Base-by-base conservation (phyloP, 2,797 vertebrate species). In the Leptatherina wallacei region DNA sequence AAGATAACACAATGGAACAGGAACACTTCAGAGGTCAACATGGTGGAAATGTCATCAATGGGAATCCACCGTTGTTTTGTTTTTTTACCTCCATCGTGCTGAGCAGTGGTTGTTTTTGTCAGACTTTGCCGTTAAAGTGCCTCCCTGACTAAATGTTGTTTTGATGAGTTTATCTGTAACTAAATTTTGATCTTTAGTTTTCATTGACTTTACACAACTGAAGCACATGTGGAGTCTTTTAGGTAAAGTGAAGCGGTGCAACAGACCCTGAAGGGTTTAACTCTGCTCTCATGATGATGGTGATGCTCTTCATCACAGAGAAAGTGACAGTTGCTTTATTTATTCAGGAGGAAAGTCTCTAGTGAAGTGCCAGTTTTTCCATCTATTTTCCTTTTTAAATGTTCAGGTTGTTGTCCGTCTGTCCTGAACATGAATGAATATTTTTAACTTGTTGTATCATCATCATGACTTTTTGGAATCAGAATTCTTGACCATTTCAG, bases 401-500 rank as follows among this genome's bases (percentile, higher is more conserved):
- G 10, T 67, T 36, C 33, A 61, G 36, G 38, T 73, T 22, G 42
- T 63, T 56, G 29, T 78, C 38, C 42, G 70, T 75, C 75, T 36
- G 69, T 71, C 33, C 33, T 35, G 67, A 38, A 65, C 71, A 65
- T 65, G 27, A 16, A 14, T 75, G 4, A 40, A 61, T 32, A 13
- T 75, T 73, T 40, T 57, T 1, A 30, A 16, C n/a, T 0, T 58
- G 12, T 54, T 13, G 4, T 4, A 32, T 68, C 20, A 27, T 63
- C 32, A 0, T 47, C 33, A 13, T 59, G 35, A 56, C 32, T 40
- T 72, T 92, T 91, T 92, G 87, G 88, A 89, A 91, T 86, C 77
- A 54, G 89, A 91, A 90, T 91, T 91, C 86, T 92, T 91, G 85
- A 62, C 29, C 75, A 40, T 57, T 14, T 74, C 14, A 35, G 5